Evolutionary conservation across 2,113 vertebrate species (phyloP), one percentile per base, ranked within the genome.

Genomic region (Bufo bufo): DNA sequence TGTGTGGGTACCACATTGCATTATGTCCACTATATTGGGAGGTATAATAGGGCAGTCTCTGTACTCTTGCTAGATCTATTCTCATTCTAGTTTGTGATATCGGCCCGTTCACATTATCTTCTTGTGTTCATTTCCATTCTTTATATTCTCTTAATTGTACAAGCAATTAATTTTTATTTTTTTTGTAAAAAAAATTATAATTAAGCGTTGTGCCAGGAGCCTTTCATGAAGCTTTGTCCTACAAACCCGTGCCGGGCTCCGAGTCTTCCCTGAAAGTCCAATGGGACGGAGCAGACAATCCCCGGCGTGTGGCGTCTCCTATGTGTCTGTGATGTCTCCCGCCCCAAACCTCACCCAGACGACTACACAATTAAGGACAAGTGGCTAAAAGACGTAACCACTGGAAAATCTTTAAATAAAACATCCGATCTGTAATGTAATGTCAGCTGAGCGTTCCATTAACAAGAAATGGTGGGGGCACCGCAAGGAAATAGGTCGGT

Each of bases 371-470:
- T 94, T 93, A 93, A 79, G 33, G 61, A 50, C 90, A 90, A 92
- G 87, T 78, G 94, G 94, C 93, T 94, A 93, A 91, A 93, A 91
- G 90, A 3, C 86, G 89, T 90, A 91, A 91, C 90, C 86, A 90
- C 65, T 1, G 0, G 63, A 90, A 75, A 80, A 79, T 87, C 80
- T 84, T 91, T 94, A 94, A 94, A 94, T 93, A 94, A 94, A 95
- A 92, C 91, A 93, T 94, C 90, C 87, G n/a, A 77, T 91, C 89
- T 90, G 85, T 94, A 94, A 94, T 93, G 87, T 75, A 85, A 86
- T 92, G 91, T 90, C 81, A 87, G 61, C 89, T 89, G 87, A 75
- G 3, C 83, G 88, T 91, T 90, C 86, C 79, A 43, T 88, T 91
- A 94, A 89, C 58, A 71, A 84, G 89, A 83, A 87, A 87, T 77